phyloP scores from a whole-genome alignment of 2,113 vertebrate genomes.

The Fregetta grallaria region DNA sequence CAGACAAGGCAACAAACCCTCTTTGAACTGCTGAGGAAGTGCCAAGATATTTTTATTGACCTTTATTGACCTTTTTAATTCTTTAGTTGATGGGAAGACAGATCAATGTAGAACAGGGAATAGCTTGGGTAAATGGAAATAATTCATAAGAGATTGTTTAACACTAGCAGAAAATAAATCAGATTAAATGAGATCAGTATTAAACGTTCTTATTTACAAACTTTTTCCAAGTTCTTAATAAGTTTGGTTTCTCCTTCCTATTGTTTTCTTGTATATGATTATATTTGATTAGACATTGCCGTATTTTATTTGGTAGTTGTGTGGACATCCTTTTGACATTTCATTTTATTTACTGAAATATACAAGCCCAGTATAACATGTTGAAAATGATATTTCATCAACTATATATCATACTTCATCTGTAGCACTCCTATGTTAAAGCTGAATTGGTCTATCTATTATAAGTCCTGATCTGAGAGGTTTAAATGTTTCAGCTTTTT shows the following conservation, averaged over 20 bases:
- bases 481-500: constrained; percentile 54
- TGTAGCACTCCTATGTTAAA: neutral
- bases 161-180: neutral
- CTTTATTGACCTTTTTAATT: neutral
- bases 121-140: neutral
- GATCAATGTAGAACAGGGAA: neutral
- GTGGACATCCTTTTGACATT: neutral
- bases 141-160: neutral
- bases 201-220: neutral
- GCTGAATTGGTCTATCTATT: neutral
- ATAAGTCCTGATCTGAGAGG: neutral
- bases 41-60: neutral
- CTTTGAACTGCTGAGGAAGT: neutral
- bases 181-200: neutral
- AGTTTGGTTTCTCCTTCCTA: neutral
- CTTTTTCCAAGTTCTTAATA: neutral
- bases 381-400: neutral
- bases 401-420: neutral
- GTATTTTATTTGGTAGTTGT: neutral
- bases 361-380: neutral
- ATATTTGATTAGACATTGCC: neutral
- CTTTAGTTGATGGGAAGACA: neutral
- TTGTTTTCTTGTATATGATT: neutral
- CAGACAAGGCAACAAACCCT: neutral
- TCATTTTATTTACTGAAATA: neutral